Percentiles rank a stretch among this genome's conserved stretches.
phyloP scores from a whole-genome alignment of 2,888 invertebrate species.

The Aelia acuminata region DNA sequence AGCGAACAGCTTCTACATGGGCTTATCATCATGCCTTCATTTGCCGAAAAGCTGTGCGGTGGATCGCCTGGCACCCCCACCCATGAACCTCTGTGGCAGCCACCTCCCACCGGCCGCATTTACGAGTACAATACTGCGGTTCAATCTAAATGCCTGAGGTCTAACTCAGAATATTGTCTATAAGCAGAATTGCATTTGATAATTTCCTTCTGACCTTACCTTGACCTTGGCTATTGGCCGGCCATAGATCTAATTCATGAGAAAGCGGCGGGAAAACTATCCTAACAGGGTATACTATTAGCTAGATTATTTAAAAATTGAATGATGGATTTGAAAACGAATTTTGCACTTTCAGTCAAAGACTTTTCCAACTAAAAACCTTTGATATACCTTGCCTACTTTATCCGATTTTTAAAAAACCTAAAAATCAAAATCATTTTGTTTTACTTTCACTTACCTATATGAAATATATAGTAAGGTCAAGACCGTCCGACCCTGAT shows the following conservation, averaged over 20 bases:
- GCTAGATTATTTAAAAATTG: no score
- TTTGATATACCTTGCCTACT: no score
- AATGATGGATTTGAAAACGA: no score
- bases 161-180: background rate
- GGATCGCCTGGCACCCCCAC: background rate
- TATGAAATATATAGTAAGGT: no score
- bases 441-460: no score
- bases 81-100: background rate
- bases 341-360: no score
- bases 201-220: background rate
- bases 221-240: background rate
- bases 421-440: no score
- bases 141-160: slow-evolving; percentile 40
- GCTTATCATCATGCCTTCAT: background rate
- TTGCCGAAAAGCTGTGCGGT: background rate
- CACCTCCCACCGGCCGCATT: background rate
- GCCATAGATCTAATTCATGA: background rate
- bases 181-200: slow-evolving; percentile 9
- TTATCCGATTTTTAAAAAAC: no score
- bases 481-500: no score
- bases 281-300: background rate
- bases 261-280: background rate
- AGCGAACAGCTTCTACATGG: background rate
- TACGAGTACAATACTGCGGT: slow-evolving; percentile 23
- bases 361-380: no score